These are phyloP conservation scores for Actinopyga echinites DNA, from an alignment of 53 echinoderm and acorn worm genomes.

Conservation along the genomic window DNA sequence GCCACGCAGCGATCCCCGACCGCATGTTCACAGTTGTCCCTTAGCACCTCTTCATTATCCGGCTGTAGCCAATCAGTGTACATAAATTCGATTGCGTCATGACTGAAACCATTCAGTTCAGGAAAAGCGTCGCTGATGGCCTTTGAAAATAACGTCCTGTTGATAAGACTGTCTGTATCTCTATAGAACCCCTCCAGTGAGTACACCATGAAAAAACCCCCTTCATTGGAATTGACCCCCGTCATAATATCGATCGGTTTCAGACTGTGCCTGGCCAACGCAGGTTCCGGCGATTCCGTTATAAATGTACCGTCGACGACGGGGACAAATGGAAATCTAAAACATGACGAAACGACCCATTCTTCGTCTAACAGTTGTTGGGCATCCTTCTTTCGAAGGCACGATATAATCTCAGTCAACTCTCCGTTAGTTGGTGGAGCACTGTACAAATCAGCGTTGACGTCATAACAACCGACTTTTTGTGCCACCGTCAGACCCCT, in stretches of 20 bases:
- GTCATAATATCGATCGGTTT: slow-evolving; percentile 76
- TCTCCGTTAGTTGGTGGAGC: background rate
- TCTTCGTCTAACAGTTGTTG: slow-evolving; percentile 61
- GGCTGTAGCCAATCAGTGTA: slow-evolving; percentile 93
- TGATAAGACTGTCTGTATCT: slow-evolving; percentile 79
- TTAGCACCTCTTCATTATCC: slow-evolving; percentile 48
- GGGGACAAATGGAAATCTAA: slow-evolving; percentile 87
- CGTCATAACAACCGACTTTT: slow-evolving; percentile 63
- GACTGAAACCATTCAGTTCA: slow-evolving; percentile 75
- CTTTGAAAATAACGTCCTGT: slow-evolving; percentile 59
- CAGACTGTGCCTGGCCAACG: slow-evolving; percentile 55
- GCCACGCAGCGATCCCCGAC: slow-evolving; percentile 77
- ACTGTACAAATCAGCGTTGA: slow-evolving; percentile 24
- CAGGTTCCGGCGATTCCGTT: slow-evolving; percentile 66
- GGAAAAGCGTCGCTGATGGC: slow-evolving; percentile 59
- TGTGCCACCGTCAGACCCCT: slow-evolving; percentile 65
- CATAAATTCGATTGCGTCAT: slow-evolving; percentile 88
- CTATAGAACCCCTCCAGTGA: slow-evolving; percentile 58
- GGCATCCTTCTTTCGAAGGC: slow-evolving; percentile 66
- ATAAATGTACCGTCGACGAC: slow-evolving; percentile 86
- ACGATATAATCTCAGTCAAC: slow-evolving; percentile 52
- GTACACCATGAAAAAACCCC: slow-evolving; percentile 89
- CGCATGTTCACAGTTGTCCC: slow-evolving; percentile 73
- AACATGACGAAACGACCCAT: slow-evolving; percentile 66
- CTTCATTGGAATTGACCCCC: slow-evolving; percentile 89